A percentile compares a stretch with the other conserved stretches of the same genome.
phyloP scores from a whole-genome alignment of 1,140 invertebrate genomes.

The Polypedilum vanderplanki region DNA sequence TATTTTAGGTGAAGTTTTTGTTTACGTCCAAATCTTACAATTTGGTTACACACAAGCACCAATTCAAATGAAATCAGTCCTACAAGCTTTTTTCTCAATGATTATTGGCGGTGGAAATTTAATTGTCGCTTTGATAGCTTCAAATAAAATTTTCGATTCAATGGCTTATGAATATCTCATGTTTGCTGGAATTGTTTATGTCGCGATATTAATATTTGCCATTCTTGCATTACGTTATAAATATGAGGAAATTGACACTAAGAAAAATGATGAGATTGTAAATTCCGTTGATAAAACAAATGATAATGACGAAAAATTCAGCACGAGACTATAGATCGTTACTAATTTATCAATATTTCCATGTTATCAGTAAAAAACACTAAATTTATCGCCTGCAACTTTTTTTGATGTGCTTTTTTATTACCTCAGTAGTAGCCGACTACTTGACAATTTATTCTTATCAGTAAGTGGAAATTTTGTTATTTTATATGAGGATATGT shows the following conservation, averaged over 20 bases:
- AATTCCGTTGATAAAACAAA: neutral
- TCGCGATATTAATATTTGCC: neutral
- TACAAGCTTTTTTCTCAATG: neutral
- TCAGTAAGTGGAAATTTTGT: too few species aligned
- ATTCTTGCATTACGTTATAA: neutral
- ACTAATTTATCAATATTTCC: too few species aligned
- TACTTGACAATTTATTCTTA: too few species aligned
- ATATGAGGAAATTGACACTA: neutral
- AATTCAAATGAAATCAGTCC: neutral
- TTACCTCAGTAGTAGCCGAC: too few species aligned
- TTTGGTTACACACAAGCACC: neutral
- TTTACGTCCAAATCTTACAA: neutral
- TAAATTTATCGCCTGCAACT: too few species aligned
- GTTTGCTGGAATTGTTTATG: neutral
- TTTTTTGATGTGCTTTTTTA: too few species aligned
- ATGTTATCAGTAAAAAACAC: too few species aligned
- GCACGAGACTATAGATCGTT: neutral
- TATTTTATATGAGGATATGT: too few species aligned
- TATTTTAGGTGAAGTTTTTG: neutral
- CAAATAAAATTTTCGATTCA: neutral
- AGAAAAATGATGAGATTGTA: conserved; percentile 13
- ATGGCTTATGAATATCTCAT: neutral
- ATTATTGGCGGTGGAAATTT: neutral
- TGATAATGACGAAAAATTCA: neutral
- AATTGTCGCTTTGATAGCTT: neutral